These are phyloP conservation scores for Halcyon leucocephala DNA, from an alignment of 2,797 vertebrate species.

Conservation along the genomic window DNA sequence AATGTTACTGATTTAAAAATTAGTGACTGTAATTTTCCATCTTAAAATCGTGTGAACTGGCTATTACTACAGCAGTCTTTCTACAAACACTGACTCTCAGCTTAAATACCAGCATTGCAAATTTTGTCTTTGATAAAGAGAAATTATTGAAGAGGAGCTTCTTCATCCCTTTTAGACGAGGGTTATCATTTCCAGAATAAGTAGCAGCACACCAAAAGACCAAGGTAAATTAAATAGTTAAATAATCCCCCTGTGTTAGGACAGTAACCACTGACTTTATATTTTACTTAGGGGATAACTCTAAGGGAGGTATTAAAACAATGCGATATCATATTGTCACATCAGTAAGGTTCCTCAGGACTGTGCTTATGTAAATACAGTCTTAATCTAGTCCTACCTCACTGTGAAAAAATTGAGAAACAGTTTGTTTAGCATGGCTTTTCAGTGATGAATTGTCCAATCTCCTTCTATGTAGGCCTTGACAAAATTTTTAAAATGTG, in stretches of 20 bases:
- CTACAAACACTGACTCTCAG: background rate
- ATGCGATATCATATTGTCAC: background rate
- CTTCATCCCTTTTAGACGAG: background rate
- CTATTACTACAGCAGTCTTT: background rate
- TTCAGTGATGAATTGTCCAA: background rate
- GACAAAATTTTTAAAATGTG: constrained; percentile 98
- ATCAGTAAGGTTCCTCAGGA: background rate
- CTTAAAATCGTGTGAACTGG: background rate
- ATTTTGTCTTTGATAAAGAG: background rate
- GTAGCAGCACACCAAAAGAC: background rate
- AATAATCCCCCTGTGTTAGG: background rate
- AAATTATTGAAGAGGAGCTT: background rate
- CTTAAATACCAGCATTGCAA: background rate
- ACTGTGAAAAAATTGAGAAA: background rate
- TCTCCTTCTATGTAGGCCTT: constrained; percentile 85
- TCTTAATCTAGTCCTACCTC: background rate
- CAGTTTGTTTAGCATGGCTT: background rate
- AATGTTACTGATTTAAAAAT: background rate
- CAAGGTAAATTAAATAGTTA: background rate
- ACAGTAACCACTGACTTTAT: background rate
- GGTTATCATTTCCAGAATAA: background rate
- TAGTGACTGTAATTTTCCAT: background rate
- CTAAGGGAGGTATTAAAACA: background rate
- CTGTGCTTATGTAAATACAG: background rate
- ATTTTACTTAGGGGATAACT: background rate